Evolutionary conservation across 1,140 invertebrate species (phyloP), one percentile per base, ranked within the genome.

Genomic region (Philaenus spumarius): DNA sequence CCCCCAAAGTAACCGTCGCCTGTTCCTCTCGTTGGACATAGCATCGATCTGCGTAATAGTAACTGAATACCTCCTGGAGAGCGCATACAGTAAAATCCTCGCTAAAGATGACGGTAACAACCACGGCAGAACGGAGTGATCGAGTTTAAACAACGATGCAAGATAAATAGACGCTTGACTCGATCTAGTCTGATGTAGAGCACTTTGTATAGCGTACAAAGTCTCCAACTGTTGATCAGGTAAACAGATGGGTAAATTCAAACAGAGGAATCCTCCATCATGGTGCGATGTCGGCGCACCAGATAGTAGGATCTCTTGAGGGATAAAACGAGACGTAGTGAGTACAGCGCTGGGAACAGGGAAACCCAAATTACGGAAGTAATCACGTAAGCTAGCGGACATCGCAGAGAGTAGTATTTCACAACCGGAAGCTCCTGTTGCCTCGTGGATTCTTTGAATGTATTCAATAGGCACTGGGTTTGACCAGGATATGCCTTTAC

Each of bases 401-500:
- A 78, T 75, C 1, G 82, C 80, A 14, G 79, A 78, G 2, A 90
- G 69, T 1, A 83, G 73, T 9, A 89, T 78, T 63, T 89, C 87
- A 0, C 83, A 82, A 24, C 84, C 81, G 0, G 82, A 78, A 0
- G 85, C 80, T 1, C 82, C 79, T 0, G 82, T 78, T 3, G 78
- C 76, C 17, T 73, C 76, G 0, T 82, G 78, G 19, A 85, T 81
- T 45, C 76, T 74, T 3, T 82, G 69, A 26, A 78, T 70, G 67
- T 71, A 4, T 0, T 78, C 74, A 2, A 73, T 66, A 58, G 79
- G 75, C 1, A 90, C 78, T 1, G 83, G 79, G 0, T 83, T 80
- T 0, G 86, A 87, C 82, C 88, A 90, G 2, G 84, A 80, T 1
- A 88, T 80, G 1, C 87, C 82, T 74, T 90, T 90, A 57, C 87